A percentile compares a stretch with the other conserved stretches of the same genome.
Evolutionary conservation across 1,140 invertebrate genomes (phyloP).

Genomic region (Ostrea edulis): DNA sequence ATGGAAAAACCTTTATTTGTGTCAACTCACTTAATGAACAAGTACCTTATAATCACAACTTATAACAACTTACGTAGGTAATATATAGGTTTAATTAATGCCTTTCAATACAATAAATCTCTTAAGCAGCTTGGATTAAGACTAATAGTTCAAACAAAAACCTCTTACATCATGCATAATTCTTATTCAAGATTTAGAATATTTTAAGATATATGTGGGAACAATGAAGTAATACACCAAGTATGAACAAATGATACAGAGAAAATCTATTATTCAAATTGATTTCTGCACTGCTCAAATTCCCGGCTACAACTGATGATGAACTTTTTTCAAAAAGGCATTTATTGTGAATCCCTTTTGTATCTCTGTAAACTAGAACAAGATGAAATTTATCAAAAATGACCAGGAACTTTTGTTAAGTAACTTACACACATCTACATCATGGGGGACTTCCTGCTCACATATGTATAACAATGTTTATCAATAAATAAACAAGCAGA

Average conservation of each 20-base stretch:
- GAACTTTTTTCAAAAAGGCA: neutral
- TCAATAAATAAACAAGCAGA: neutral
- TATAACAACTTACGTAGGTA: neutral
- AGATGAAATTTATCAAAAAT: neutral
- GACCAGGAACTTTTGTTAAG: neutral
- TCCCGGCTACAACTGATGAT: neutral
- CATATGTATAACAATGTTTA: no score
- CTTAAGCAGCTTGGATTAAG: neutral
- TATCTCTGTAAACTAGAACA: neutral
- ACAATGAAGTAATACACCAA: neutral
- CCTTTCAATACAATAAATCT: neutral
- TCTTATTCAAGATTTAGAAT: neutral
- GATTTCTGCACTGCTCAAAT: neutral
- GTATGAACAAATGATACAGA: neutral
- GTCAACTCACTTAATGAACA: neutral
- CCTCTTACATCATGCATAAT: constrained; percentile 14
- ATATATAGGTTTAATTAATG: neutral
- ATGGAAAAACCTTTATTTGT: neutral
- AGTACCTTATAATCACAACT: neutral
- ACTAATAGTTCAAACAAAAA: neutral
- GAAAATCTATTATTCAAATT: no score
- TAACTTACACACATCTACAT: neutral
- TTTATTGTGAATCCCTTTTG: neutral
- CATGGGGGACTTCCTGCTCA: constrained; percentile 9
- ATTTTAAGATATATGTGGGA: neutral